phyloP scores from a whole-genome alignment of 2,797 vertebrate species.

The Ataeniobius toweri region DNA sequence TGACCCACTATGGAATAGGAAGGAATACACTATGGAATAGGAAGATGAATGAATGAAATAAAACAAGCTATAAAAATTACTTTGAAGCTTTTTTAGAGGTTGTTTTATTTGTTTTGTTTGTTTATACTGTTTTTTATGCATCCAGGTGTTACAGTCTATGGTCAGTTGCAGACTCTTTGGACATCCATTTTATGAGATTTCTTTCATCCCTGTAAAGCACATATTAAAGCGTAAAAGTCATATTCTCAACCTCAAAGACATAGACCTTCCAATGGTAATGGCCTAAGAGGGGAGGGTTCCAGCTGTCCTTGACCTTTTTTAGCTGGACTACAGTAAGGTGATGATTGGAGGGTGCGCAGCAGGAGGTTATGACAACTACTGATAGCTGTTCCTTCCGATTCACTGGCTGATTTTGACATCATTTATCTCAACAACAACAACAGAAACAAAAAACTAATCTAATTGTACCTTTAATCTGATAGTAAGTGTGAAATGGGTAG shows the following conservation, averaged over 20 bases:
- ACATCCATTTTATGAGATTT: not conserved
- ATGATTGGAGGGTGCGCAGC: slow-evolving; percentile 15
- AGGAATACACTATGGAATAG: no score
- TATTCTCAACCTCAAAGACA: not conserved
- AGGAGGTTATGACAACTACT: slow-evolving; percentile 11
- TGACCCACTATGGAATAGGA: no score
- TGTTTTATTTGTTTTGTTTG: no score
- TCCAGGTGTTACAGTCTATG: no score
- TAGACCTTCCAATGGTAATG: not conserved
- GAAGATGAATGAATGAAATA: no score
- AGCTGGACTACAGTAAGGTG: slow-evolving; percentile 3
- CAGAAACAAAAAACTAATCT: not conserved
- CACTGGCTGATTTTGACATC: not conserved
- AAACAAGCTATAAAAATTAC: no score
- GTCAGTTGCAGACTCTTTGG: not conserved
- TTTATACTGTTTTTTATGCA: no score
- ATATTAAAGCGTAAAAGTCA: not conserved
- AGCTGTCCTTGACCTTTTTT: slow-evolving; percentile 8
- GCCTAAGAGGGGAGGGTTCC: not conserved
- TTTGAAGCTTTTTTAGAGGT: no score
- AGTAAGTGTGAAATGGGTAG: not conserved
- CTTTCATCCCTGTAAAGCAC: not conserved
- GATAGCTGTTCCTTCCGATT: not conserved
- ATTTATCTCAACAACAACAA: not conserved
- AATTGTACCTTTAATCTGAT: not conserved